Evolutionary conservation across 2,888 invertebrate genomes (phyloP).

Genomic region (Phasia obesa): DNA sequence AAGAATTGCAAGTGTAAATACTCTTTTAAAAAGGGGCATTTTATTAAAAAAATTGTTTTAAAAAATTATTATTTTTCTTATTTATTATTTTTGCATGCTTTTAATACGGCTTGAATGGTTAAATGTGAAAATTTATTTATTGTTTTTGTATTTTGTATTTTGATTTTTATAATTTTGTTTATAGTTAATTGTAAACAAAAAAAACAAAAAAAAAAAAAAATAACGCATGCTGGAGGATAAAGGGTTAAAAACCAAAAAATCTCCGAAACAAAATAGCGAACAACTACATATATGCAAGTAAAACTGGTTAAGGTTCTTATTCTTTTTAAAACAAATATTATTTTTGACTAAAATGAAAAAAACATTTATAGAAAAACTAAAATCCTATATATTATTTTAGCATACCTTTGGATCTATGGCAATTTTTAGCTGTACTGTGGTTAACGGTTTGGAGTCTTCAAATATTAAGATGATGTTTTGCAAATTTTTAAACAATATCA

Average conservation of each 20-base stretch:
- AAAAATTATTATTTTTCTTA: background rate
- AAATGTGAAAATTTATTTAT: constrained; percentile 28
- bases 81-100: constrained; percentile 48
- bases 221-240: constrained; percentile 58
- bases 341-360: background rate
- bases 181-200: constrained; percentile 23
- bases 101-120: constrained; percentile 54
- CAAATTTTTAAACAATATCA: constrained; percentile 14
- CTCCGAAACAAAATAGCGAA: constrained; percentile 19
- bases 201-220: too few species aligned
- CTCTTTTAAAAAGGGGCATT: too few species aligned
- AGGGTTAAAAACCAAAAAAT: constrained; percentile 17
- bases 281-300: constrained; percentile 39
- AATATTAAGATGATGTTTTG: constrained; percentile 59
- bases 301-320: constrained; percentile 63
- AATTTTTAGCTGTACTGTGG: constrained; percentile 77
- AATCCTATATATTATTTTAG: constrained; percentile 76
- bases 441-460: constrained; percentile 69
- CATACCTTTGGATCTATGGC: constrained; percentile 76
- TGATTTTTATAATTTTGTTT: constrained; percentile 30
- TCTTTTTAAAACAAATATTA: background rate
- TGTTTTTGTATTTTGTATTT: constrained; percentile 16
- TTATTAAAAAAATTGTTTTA: background rate
- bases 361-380: constrained; percentile 20
- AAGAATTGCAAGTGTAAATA: too few species aligned